These are phyloP conservation scores for Acholoe squamosa DNA, from an alignment of 2,888 invertebrate species.

Conservation along the genomic window DNA sequence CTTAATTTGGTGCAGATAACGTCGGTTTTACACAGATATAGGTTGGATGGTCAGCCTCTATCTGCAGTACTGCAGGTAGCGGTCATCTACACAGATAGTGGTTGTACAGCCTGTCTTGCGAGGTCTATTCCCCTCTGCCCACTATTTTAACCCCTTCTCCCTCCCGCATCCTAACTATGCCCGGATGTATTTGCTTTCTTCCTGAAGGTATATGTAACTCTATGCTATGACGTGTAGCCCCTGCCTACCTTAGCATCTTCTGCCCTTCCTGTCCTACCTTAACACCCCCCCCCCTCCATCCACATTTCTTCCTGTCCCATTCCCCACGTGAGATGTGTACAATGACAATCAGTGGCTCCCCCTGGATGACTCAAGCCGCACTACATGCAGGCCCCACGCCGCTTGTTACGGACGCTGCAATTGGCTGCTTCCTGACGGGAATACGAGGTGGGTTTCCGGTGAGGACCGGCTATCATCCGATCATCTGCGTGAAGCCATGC, in stretches of 20 bases:
- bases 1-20: too few species aligned
- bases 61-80: too few species aligned
- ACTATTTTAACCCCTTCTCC: too few species aligned
- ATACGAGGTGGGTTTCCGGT: not conserved
- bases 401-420: constrained; percentile 39
- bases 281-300: not conserved
- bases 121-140: too few species aligned
- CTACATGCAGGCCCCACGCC: not conserved
- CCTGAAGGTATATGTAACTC: too few species aligned
- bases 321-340: not conserved
- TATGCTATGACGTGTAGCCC: not conserved
- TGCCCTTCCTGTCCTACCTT: not conserved
- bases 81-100: too few species aligned
- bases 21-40: too few species aligned
- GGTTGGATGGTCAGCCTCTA: too few species aligned
- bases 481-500: constrained; percentile 18
- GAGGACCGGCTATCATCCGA: constrained; percentile 31
- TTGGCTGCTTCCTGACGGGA: constrained; percentile 49
- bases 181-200: too few species aligned
- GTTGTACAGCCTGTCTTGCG: too few species aligned
- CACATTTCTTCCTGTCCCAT: not conserved
- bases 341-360: constrained; percentile 28
- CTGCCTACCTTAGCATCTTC: not conserved
- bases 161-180: too few species aligned
- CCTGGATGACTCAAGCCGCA: not conserved